Conservation (phyloP, 2,888 invertebrate species). For the Operophtera brumata region DNA sequence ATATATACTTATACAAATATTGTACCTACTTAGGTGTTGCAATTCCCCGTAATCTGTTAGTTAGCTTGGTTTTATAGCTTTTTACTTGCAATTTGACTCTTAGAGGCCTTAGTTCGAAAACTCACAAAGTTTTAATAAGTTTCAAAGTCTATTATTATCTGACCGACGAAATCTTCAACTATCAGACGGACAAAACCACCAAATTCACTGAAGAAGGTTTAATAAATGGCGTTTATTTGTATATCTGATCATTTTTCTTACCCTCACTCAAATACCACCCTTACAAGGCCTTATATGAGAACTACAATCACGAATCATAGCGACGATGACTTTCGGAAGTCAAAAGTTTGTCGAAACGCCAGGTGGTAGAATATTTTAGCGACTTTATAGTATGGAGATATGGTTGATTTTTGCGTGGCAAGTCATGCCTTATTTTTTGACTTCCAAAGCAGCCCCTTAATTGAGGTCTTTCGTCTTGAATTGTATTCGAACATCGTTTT, state of each 20-base stretch:
- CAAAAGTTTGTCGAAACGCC: conserved; percentile 4
- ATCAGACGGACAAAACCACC: conserved; percentile 1
- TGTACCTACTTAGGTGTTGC: too few species aligned
- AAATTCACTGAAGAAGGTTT: conserved; percentile 12
- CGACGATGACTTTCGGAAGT: conserved; percentile 4
- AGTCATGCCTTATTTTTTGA: conserved; percentile 3
- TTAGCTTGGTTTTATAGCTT: too few species aligned
- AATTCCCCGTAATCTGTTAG: too few species aligned
- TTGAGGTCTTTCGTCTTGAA: conserved; percentile 1
- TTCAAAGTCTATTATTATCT: background rate
- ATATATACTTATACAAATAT: too few species aligned
- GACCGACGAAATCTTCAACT: background rate
- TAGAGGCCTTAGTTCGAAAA: too few species aligned
- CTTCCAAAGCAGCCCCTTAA: background rate
- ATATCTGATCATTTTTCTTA: conserved; percentile 16
- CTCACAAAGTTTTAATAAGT: background rate
- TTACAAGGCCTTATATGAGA: background rate
- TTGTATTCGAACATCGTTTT: conserved; percentile 1
- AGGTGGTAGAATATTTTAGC: background rate
- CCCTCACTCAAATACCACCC: background rate
- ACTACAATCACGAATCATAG: background rate
- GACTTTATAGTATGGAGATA: background rate
- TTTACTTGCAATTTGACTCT: too few species aligned
- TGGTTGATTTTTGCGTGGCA: background rate
- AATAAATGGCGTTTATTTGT: conserved; percentile 26